Base-by-base conservation (phyloP, 2,888 invertebrate genomes). In the Bedellia somnulentella region DNA sequence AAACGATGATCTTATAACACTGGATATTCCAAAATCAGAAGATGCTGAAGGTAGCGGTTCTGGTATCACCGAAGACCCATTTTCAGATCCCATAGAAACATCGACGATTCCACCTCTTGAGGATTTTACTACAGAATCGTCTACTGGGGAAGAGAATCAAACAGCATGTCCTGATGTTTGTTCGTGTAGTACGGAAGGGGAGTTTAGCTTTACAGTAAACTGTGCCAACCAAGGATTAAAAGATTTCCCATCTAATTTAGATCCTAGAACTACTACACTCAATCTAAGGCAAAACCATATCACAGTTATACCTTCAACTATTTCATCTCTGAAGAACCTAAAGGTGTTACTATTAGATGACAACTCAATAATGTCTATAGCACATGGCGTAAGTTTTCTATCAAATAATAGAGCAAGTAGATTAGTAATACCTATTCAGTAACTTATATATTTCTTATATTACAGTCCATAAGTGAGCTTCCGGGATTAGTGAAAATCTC, bases 171-270 rank as follows among this genome's bases (percentile, higher is more conserved):
- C 73, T 9, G 45, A 49, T 17, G 47, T 49, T 28, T 73, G 75
- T 37, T 50, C 61, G 13, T 73, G 73, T 37, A 57, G 51, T 37
- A 44, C 51, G 35, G 68, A 71, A 45, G 61, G 58, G n/a, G 30
- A 31, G 13, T n/a, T n/a, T n/a, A n/a, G n/a, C n/a, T n/a, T n/a
- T n/a, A n/a, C 60, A 2, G 63, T 71, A 4, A 66, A 78, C 47
- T 82, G 81, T 47, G 62, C 76, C 6, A 62, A 71, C 40, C 61
- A 57, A 32, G 61, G 55, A 18, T 50, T 81, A 31, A 64, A 63
- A 11, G 63, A 75, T 43, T 57, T 81, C 29, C 81, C 81, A 15
- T 41, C 54, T 9, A 45, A 56, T 11, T 48, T 75, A 27, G 62
- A 64, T 37, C 35, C 52, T 5, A 59, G 49, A 38, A 66, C 66